Evolutionary conservation across 2,797 vertebrate species (phyloP), one percentile per base, ranked within the genome.

Genomic region (Borostomias antarcticus): DNA sequence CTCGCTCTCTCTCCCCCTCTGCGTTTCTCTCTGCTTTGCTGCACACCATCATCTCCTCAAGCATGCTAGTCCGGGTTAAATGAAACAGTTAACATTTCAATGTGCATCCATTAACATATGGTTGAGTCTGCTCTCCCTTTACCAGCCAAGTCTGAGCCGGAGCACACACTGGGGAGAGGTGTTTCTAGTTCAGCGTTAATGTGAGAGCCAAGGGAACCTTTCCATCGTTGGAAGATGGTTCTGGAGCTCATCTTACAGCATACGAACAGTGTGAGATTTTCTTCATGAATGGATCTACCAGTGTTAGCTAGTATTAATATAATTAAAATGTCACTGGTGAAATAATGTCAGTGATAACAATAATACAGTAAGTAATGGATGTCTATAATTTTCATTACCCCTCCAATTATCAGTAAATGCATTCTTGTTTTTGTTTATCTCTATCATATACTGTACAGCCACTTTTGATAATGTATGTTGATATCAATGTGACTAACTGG

Each of bases 81-180:
- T 86, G 84, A 87, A 88, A 90, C 85, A 84, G 88, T 88, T 89
- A 88, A 89, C 86, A 91, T 87, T 89, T 88, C 85, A 89, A 82
- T 88, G 86, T 89, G 87, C 87, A 89, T 23, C 82, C 85, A 88
- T 89, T 89, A 89, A 80, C 87, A 88, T 88, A 89, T 85, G 85
- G 85, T 89, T 78, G 73, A 86, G 76, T 83, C 82, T 81, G 73
- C 81, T 74, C 77, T 58, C 23, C 19, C 73, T 68, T 70, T 68
- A 69, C 60, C 73, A 62, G 76, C 82, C 74, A 69, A 71, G 70
- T 78, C 19, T 3, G 65, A 74, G 76, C 63, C 17, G 45, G 58
- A 61, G 74, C 69, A 58, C 54, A 58, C 61, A 66, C 62, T 62
- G 67, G 1, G 35, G n/a, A 66, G 65, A n/a, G 9, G 25, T 59